Evolutionary conservation across 2,113 vertebrate genomes (phyloP).

Genomic region (Phalacrocorax aristotelis): DNA sequence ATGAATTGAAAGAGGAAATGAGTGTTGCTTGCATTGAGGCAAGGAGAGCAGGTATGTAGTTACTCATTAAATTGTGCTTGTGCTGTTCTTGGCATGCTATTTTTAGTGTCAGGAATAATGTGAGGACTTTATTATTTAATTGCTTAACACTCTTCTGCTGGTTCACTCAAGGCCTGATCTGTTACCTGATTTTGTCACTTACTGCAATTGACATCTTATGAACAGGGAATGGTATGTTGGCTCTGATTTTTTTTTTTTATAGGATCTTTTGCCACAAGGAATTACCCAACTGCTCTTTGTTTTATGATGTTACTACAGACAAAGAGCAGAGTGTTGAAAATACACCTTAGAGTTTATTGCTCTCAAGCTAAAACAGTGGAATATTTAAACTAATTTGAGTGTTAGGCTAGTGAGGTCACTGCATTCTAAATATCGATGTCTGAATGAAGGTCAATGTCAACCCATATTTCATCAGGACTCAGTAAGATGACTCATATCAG

Average conservation of each 20-base stretch:
- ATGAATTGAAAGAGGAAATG: constrained; percentile 96
- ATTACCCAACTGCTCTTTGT: background rate
- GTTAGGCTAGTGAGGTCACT: background rate
- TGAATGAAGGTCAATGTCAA: constrained; percentile 37
- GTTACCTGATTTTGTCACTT: background rate
- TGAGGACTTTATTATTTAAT: background rate
- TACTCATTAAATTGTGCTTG: background rate
- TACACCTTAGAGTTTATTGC: background rate
- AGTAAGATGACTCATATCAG: background rate
- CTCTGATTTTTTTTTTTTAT: background rate
- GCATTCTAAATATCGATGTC: background rate
- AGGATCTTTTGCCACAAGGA: background rate
- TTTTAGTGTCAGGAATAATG: background rate
- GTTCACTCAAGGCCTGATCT: background rate
- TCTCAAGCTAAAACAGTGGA: background rate
- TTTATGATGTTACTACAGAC: background rate
- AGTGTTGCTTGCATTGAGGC: constrained; percentile 91
- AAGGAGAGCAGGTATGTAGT: constrained; percentile 86
- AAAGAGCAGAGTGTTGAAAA: background rate
- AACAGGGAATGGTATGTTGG: background rate
- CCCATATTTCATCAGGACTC: background rate
- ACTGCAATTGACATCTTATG: background rate
- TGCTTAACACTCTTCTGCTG: background rate
- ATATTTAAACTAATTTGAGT: background rate
- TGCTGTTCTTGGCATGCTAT: background rate